Base-by-base conservation (phyloP, 1,140 invertebrate species). In the Eufriesea mexicana region DNA sequence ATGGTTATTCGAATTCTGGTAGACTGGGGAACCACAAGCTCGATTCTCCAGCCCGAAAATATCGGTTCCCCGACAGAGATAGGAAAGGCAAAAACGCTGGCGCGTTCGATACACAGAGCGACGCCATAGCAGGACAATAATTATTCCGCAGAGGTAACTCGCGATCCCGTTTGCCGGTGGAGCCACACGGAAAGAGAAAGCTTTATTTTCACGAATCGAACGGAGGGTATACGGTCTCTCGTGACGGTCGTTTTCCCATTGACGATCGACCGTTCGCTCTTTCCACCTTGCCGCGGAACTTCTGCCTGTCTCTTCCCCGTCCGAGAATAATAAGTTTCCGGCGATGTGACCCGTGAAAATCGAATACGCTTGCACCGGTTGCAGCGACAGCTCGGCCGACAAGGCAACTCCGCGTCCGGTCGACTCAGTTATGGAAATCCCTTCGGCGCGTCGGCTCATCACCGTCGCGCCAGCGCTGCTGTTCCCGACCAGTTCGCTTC, bases 321-420 rank as follows among this genome's bases (percentile, higher is more conserved):
- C 54, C 49, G 83, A 84, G 91, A 91, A 92, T 92, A 91, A 92
- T 91, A 93, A 92, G 91, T 93, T 93, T 92, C 88, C 90, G 89
- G 89, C 79, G 82, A 91, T 89, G 91, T 91, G 91, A 93, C 87
- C 90, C 91, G 92, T 92, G 92, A 92, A 93, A 92, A 91, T 91
- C 89, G 91, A 91, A 91, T 91, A 90, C 91, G 92, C 86, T 91
- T 92, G 91, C 91, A 91, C 89, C 92, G 89, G 91, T 91, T 91
- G 91, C 86, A 91, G 92, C 91, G 92, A 93, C 92, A 93, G 92
- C 92, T 93, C 90, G 92, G 92, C 88, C 90, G 92, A 93, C 92
- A 93, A 91, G 92, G 89, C 88, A 89, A 89, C 90, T 91, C 91
- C 84, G 89, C 90, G 89, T 91, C 91, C 91, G 91, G 91, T 91